These are phyloP conservation scores for Gymnosoma rotundatum DNA, from an alignment of 2,888 invertebrate species.

Conservation along the genomic window DNA sequence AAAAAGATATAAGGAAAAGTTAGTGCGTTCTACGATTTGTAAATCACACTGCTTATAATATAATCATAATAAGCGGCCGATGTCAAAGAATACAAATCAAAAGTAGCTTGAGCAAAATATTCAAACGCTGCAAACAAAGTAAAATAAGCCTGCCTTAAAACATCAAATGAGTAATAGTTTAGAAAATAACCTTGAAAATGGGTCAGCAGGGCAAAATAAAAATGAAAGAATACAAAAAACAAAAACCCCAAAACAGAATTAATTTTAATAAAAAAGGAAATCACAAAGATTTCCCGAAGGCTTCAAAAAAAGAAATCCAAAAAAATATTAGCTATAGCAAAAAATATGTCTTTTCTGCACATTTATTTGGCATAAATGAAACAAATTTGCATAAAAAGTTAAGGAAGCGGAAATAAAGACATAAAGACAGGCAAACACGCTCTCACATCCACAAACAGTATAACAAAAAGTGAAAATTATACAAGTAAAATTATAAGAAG, in stretches of 20 bases:
- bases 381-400: constrained; percentile 59
- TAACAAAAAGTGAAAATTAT: constrained; percentile 1
- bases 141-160: constrained; percentile 41
- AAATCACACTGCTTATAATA: too few species aligned
- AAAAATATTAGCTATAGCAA: not conserved
- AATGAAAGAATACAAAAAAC: constrained; percentile 4
- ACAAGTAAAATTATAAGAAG: not conserved
- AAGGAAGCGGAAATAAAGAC: constrained; percentile 47
- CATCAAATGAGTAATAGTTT: constrained; percentile 56
- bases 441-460: not conserved
- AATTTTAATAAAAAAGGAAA: not conserved
- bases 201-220: constrained; percentile 53
- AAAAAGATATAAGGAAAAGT: too few species aligned
- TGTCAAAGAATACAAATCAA: constrained; percentile 31
- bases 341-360: not conserved
- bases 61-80: too few species aligned
- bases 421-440: constrained; percentile 3
- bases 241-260: not conserved
- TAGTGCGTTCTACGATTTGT: too few species aligned
- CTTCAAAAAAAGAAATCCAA: not conserved
- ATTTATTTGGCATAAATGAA: constrained; percentile 41
- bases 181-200: constrained; percentile 68
- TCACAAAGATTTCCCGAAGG: constrained; percentile 10
- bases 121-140: not conserved
- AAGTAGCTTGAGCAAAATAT: not conserved